A percentile compares a stretch with the other conserved stretches of the same genome.
phyloP scores from a whole-genome alignment of 2,113 vertebrate genomes.

The Ictidomys tridecemlineatus region DNA sequence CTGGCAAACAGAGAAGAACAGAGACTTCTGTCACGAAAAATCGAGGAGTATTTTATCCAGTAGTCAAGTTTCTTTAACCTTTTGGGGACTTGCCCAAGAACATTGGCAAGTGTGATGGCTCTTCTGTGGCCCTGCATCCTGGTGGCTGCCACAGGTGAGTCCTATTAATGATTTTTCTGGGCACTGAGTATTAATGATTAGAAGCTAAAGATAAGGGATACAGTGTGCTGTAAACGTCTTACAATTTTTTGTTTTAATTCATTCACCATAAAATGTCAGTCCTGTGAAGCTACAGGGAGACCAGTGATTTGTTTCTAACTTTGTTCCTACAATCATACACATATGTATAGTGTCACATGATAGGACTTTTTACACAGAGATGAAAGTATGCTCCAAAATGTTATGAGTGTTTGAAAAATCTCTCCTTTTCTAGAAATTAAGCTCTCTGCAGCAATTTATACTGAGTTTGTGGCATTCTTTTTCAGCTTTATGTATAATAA shows the following conservation, averaged over 20 bases:
- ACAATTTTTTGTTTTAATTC: background rate
- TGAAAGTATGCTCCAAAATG: background rate
- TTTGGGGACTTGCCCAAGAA: background rate
- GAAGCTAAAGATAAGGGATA: background rate
- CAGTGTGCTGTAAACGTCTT: background rate
- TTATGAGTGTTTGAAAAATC: background rate
- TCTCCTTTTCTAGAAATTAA: constrained; percentile 45
- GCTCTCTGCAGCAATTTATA: background rate
- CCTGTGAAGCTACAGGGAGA: background rate
- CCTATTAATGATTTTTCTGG: background rate
- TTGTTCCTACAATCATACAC: background rate
- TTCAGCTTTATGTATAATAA: constrained; percentile 40
- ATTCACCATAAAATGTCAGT: background rate
- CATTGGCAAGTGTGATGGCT: background rate
- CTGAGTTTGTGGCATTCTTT: background rate
- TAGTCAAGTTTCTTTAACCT: background rate
- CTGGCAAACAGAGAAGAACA: background rate
- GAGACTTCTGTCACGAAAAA: background rate
- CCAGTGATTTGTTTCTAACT: background rate
- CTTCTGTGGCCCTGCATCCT: constrained; percentile 66
- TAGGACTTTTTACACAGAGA: background rate
- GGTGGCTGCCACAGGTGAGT: constrained; percentile 75
- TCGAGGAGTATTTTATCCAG: background rate
- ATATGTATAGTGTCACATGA: too few relatives aligned
- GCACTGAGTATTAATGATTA: background rate